Conservation (phyloP, 2,888 invertebrate genomes). For the Chrysina gloriosa region DNA sequence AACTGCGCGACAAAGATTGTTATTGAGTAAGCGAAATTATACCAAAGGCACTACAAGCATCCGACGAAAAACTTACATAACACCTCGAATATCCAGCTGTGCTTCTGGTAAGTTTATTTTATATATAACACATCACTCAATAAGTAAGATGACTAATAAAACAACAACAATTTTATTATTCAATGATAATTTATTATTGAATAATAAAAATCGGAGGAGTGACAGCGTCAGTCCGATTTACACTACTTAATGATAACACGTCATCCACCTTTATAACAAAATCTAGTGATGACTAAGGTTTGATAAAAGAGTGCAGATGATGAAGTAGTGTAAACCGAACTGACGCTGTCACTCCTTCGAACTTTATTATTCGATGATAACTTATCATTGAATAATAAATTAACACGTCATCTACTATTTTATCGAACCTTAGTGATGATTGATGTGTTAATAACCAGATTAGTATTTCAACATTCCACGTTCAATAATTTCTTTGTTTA, state of each 20-base stretch:
- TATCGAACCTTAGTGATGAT: not conserved
- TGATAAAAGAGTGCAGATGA: too few relatives aligned
- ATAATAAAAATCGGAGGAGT: too few relatives aligned
- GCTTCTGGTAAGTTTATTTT: slow-evolving; percentile 54
- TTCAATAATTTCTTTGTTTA: not conserved
- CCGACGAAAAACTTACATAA: slow-evolving; percentile 59
- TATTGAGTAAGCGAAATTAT: slow-evolving; percentile 60
- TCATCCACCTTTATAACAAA: too few relatives aligned
- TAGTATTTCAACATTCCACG: not conserved
- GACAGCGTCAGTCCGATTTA: too few relatives aligned
- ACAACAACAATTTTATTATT: not conserved
- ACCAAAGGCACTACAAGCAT: slow-evolving; percentile 60
- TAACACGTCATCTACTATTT: too few relatives aligned
- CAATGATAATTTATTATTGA: too few relatives aligned
- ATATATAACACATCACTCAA: not conserved
- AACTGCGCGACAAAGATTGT: slow-evolving; percentile 72
- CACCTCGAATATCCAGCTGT: slow-evolving; percentile 55
- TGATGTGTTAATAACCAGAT: not conserved
- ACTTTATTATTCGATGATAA: too few relatives aligned
- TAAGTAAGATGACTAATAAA: not conserved
- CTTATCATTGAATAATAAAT: too few relatives aligned
- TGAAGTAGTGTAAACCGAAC: too few relatives aligned
- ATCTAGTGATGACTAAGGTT: too few relatives aligned
- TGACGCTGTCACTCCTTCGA: too few relatives aligned
- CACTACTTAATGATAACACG: too few relatives aligned